Conservation (phyloP, 2,888 invertebrate species). For the Opisthograptis luteolata region DNA sequence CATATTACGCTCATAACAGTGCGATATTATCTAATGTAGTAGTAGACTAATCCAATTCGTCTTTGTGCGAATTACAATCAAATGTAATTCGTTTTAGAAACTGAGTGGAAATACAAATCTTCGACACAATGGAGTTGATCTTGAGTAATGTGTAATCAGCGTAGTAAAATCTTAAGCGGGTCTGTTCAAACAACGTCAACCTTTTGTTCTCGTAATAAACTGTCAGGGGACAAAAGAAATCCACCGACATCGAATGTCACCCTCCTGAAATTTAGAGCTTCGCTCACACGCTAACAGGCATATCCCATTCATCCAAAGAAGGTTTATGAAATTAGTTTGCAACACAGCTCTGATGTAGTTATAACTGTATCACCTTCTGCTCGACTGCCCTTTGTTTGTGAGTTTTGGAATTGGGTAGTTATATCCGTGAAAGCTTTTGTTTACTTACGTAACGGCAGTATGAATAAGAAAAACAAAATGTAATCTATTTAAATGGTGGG, state of each 20-base stretch:
- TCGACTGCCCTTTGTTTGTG: slow-evolving; percentile 25
- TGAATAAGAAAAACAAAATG: slow-evolving; percentile 4
- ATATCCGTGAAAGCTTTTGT: slow-evolving; percentile 16
- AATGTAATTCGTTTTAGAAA: slow-evolving; percentile 65
- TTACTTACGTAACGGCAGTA: slow-evolving; percentile 2
- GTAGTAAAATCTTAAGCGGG: slow-evolving; percentile 72
- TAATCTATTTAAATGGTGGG: slow-evolving; percentile 12
- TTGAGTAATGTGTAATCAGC: slow-evolving; percentile 72
- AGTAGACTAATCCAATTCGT: slow-evolving; percentile 53
- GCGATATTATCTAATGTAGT: slow-evolving; percentile 45
- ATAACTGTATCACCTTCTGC: slow-evolving; percentile 42
- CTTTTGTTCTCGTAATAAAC: slow-evolving; percentile 79
- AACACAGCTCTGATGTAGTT: slow-evolving; percentile 40
- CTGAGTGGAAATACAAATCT: slow-evolving; percentile 63
- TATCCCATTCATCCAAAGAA: slow-evolving; percentile 54
- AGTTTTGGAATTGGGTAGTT: slow-evolving; percentile 21
- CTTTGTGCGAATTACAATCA: slow-evolving; percentile 58
- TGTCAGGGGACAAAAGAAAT: slow-evolving; percentile 75
- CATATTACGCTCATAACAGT: slow-evolving; percentile 29
- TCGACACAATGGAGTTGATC: slow-evolving; percentile 65
- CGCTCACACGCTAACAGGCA: slow-evolving; percentile 44
- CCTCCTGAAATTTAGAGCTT: slow-evolving; percentile 63
- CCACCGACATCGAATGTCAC: slow-evolving; percentile 67
- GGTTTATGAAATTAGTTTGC: slow-evolving; percentile 54
- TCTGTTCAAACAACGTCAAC: slow-evolving; percentile 68